Conservation (phyloP, 2,888 invertebrate genomes). For the Eristalinus aeneus region DNA sequence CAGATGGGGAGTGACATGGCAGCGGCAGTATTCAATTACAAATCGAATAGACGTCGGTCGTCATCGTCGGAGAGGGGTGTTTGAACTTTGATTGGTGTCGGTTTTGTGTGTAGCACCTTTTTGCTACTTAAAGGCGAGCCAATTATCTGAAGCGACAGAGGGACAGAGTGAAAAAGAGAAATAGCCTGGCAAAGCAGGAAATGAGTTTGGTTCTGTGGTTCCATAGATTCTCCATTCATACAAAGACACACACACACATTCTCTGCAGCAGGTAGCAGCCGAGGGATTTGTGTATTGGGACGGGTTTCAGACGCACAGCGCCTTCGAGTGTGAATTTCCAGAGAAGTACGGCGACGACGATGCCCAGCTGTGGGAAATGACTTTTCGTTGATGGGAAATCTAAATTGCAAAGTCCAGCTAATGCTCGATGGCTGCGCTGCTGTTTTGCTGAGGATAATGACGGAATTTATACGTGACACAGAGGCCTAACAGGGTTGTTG, state of each 20-base stretch:
- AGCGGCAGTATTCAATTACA: slow-evolving; percentile 49
- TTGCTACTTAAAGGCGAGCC: slow-evolving; percentile 36
- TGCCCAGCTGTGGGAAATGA: slow-evolving; percentile 54
- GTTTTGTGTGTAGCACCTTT: not conserved
- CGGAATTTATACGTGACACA: not conserved
- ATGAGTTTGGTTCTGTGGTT: slow-evolving; percentile 67
- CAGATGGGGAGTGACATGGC: slow-evolving; percentile 17
- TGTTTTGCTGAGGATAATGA: not conserved
- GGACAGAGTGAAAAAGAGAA: not conserved
- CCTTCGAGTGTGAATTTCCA: slow-evolving; percentile 48
- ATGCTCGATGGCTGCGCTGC: not conserved
- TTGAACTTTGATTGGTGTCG: slow-evolving; percentile 49
- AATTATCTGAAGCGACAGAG: slow-evolving; percentile 51
- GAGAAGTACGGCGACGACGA: slow-evolving; percentile 26
- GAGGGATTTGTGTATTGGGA: not conserved
- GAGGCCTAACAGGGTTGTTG: slow-evolving; percentile 7
- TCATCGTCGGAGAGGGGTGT: slow-evolving; percentile 5
- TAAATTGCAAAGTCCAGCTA: slow-evolving; percentile 57
- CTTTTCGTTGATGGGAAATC: slow-evolving; percentile 56
- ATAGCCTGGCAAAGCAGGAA: slow-evolving; percentile 52
- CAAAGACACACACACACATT: slow-evolving; percentile 2
- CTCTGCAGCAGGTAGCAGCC: not conserved
- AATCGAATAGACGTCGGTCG: slow-evolving; percentile 36
- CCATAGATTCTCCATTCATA: slow-evolving; percentile 33
- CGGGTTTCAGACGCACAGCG: not conserved